Evolutionary conservation across 2,113 vertebrate species (phyloP), one percentile per base, ranked within the genome.

Genomic region (Haplochromis vanheusdeni): DNA sequence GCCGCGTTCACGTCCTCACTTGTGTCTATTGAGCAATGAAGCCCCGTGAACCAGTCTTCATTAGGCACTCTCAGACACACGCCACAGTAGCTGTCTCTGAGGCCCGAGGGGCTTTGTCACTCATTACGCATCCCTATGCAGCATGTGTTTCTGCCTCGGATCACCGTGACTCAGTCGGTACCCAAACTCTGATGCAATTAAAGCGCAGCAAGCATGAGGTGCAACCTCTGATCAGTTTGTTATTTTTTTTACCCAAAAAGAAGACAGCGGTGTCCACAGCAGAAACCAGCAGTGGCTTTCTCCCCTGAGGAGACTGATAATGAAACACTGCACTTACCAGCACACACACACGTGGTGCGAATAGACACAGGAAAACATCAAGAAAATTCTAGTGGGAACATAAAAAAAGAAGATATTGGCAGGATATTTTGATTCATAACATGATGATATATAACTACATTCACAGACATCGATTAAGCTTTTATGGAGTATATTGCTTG

Each of bases 221-320:
- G 40, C 83, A 31, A 77, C 87, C 83, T 90, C 85, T 83, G 83
- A 83, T 93, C 84, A 12, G 62, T 73, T 83, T 86, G 68, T 83
- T 89, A 11, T 85, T 93, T 86, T 68, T 62, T 88, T 16, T 79
- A 77, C 33, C 56, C 35, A 31, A 7, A 86, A 75, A 82, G 31
- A 9, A 81, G 12, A 62, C 73, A 49, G 42, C 5, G 5, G 37
- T 35, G 80, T 82, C 87, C 77, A 7, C 33, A 3, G 70, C 9
- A 37, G 33, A 73, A 87, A 56, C 3, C 91, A 81, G 84, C 62
- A 5, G 89, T 82, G 52, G 68, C 70, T 73, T 87, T 51, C 56
- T 89, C 89, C 84, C 93, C 92, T 6, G 88, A 89, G 89, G 94
- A 88, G 88, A 60, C 81, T 13, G 91, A 92, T 95, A 95, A 95